Conservation (phyloP, 2,113 vertebrate genomes). For the Pleuronectes platessa region DNA sequence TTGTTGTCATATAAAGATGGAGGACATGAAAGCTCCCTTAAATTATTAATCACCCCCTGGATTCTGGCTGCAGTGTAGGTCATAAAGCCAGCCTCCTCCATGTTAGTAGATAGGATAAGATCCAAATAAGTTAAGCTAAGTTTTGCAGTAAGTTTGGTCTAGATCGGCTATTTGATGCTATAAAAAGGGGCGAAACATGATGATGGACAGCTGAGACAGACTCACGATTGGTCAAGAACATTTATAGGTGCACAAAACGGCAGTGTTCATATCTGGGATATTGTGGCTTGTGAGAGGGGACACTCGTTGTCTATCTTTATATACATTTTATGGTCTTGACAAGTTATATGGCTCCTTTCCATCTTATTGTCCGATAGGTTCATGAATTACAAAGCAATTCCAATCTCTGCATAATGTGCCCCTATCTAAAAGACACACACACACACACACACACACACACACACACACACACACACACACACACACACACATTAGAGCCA, state of each 20-base stretch:
- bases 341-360: constrained; percentile 1
- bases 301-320: background rate
- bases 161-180: background rate
- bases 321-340: too few relatives aligned
- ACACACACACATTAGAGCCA: background rate
- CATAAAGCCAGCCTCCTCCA: too few relatives aligned
- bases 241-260: too few relatives aligned
- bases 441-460: background rate
- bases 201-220: too few relatives aligned
- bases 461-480: constrained; percentile 1
- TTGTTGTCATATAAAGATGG: too few relatives aligned
- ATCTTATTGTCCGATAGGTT: constrained; percentile 8
- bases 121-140: background rate
- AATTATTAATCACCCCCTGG: background rate
- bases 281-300: too few relatives aligned
- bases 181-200: too few relatives aligned
- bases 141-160: background rate
- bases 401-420: background rate
- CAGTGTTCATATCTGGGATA: too few relatives aligned
- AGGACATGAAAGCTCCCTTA: too few relatives aligned
- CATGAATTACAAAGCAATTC: constrained; percentile 14
- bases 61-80: background rate
- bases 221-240: background rate
- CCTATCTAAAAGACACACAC: constrained; percentile 17
- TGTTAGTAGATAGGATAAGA: too few relatives aligned